phyloP scores from a whole-genome alignment of 2,113 vertebrate genomes.

The Phainopepla nitens region DNA sequence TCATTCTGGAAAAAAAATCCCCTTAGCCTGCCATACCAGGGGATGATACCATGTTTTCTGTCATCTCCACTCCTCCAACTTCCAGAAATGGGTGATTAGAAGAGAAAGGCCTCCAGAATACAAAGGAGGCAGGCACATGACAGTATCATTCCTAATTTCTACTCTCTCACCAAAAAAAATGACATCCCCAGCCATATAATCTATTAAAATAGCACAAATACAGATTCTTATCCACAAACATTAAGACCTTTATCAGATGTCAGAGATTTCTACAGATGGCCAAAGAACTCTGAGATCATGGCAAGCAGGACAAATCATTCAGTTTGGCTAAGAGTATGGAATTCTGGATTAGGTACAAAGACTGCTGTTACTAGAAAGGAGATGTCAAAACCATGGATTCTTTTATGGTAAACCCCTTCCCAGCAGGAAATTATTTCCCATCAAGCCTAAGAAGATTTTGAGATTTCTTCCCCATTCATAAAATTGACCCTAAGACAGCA shows the following conservation, averaged over 20 bases:
- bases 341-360: not conserved
- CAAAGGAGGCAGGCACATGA: not conserved
- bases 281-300: not conserved
- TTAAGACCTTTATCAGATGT: not conserved
- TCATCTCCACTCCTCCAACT: not conserved
- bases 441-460: not conserved
- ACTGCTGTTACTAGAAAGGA: not conserved
- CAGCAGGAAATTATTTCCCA: not conserved
- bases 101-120: not conserved
- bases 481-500: not conserved
- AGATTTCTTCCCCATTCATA: not conserved
- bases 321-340: not conserved
- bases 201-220: not conserved
- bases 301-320: not conserved
- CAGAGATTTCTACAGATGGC: not conserved
- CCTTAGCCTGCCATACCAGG: not conserved
- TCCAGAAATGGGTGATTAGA: not conserved
- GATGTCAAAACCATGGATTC: not conserved
- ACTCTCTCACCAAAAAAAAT: not conserved
- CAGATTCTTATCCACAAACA: not conserved
- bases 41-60: not conserved
- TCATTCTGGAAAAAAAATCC: not conserved
- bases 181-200: fast-evolving
- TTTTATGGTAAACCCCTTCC: not conserved
- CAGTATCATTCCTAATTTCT: not conserved